These are phyloP conservation scores for Furcifer pardalis DNA, from an alignment of 2,797 vertebrate genomes.

Conservation along the genomic window DNA sequence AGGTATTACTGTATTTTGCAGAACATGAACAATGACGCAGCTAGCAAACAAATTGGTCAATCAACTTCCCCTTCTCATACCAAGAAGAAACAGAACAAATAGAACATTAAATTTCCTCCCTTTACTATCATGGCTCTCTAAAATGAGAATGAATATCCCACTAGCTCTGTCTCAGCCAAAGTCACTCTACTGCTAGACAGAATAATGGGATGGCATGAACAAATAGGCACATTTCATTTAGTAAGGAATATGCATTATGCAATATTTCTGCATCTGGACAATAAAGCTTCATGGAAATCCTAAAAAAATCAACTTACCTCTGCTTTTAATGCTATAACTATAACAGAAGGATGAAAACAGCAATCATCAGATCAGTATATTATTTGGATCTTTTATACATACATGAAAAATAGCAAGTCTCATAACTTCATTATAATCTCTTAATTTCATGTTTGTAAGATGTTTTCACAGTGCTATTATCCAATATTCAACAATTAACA, in stretches of 20 bases:
- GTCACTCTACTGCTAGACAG: rapidly evolving
- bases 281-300: neutral
- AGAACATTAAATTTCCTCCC: neutral
- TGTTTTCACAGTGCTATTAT: neutral
- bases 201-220: neutral
- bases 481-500: neutral
- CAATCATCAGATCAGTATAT: neutral
- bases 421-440: neutral
- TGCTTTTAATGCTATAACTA: neutral
- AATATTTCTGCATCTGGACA: slow-evolving; percentile 42
- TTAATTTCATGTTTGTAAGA: neutral
- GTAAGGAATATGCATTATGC: slow-evolving; percentile 10
- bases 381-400: neutral
- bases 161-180: neutral
- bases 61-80: neutral
- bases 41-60: neutral
- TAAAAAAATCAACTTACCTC: neutral
- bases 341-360: neutral
- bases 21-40: neutral
- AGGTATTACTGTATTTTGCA: no score
- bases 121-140: neutral
- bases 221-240: neutral
- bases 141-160: rapidly evolving
- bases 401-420: neutral
- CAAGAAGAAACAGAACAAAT: neutral